phyloP scores from a whole-genome alignment of 2,113 vertebrate species.

The Megaptera novaeangliae region DNA sequence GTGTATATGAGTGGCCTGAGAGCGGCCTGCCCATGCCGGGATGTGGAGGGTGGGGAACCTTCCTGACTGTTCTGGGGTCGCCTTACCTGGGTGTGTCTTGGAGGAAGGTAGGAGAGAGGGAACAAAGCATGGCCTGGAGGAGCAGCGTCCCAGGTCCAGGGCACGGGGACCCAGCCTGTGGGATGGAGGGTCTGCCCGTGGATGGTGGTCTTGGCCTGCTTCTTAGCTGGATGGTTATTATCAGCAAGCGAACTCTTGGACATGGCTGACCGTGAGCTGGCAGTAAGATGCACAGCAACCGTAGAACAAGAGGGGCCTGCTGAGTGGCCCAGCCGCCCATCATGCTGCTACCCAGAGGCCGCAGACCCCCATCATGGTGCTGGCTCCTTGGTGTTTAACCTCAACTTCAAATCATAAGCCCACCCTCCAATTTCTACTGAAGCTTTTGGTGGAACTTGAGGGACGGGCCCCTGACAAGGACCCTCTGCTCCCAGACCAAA shows the following conservation, averaged over 20 bases:
- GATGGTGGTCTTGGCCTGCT: accelerated
- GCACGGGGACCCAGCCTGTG: too few relatives aligned
- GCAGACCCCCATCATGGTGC: accelerated
- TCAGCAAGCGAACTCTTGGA: not conserved
- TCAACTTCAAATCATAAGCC: accelerated
- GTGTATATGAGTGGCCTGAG: not conserved
- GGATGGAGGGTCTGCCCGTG: accelerated
- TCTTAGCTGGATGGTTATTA: not conserved
- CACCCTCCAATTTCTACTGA: accelerated
- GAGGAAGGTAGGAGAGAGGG: not conserved
- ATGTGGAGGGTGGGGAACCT: too few relatives aligned
- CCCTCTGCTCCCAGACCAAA: not conserved
- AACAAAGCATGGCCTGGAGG: accelerated
- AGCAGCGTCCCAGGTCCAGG: not conserved
- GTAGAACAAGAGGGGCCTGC: not conserved
- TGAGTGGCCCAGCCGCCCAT: not conserved
- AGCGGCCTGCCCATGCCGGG: not conserved
- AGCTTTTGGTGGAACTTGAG: accelerated
- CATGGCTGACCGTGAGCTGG: accelerated
- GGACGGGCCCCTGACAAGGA: accelerated
- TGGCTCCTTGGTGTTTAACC: not conserved
- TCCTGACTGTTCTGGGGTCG: accelerated
- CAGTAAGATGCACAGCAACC: accelerated
- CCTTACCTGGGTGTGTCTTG: not conserved
- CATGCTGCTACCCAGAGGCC: accelerated